phyloP scores from a whole-genome alignment of 1,140 invertebrate species.

The Subanguina moxae region DNA sequence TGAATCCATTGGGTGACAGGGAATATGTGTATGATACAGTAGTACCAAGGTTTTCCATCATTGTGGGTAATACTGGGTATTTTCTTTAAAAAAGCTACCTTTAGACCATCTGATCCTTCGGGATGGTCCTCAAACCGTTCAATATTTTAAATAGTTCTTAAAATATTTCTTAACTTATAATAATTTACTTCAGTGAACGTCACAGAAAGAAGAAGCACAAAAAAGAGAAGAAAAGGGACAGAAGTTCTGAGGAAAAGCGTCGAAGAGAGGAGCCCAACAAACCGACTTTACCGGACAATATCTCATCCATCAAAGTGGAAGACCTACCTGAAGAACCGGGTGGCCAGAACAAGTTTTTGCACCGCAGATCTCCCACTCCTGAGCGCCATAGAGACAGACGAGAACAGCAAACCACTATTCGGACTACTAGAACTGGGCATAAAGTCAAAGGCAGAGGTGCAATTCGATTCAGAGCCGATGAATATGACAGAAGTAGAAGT shows the following conservation, averaged over 20 bases:
- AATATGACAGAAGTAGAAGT: conserved; percentile 19
- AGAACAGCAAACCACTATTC: conserved; percentile 1
- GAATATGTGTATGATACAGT: too few relatives aligned
- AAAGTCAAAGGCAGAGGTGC: conserved; percentile 29
- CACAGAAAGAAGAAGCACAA: conserved; percentile 17
- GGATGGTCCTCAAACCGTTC: too few relatives aligned
- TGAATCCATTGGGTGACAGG: too few relatives aligned
- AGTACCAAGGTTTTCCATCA: too few relatives aligned
- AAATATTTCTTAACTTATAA: too few relatives aligned
- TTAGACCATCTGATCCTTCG: too few relatives aligned
- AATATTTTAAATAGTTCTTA: too few relatives aligned
- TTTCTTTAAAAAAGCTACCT: too few relatives aligned
- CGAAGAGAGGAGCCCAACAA: background rate
- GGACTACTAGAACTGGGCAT: conserved; percentile 2
- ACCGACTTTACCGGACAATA: conserved; percentile 18
- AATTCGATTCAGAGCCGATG: conserved; percentile 24
- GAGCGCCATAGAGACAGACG: conserved; percentile 4
- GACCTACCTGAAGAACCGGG: conserved; percentile 27
- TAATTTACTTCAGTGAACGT: background rate
- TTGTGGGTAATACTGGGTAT: too few relatives aligned
- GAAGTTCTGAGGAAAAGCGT: background rate
- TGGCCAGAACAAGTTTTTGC: conserved; percentile 27
- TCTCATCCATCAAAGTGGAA: conserved; percentile 34
- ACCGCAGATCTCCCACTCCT: conserved; percentile 14
- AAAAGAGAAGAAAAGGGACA: background rate